phyloP scores from a whole-genome alignment of 2,797 vertebrate species.

The Chelonia mydas region DNA sequence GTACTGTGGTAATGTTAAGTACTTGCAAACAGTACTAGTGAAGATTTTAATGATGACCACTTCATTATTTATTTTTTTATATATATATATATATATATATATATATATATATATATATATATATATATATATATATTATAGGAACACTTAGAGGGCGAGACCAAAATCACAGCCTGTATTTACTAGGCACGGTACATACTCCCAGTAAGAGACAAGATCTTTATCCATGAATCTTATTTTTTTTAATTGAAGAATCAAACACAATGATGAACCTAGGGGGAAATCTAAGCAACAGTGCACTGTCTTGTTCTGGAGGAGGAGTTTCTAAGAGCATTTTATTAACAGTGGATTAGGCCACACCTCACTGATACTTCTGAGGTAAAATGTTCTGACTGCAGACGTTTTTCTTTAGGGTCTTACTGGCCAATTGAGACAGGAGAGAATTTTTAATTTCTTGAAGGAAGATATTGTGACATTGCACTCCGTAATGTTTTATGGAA shows the following conservation, averaged over 20 bases:
- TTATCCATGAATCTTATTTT: background rate
- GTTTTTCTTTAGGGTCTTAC: constrained; percentile 28
- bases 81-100: background rate
- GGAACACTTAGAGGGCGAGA: background rate
- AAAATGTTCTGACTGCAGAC: background rate
- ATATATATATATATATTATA: background rate
- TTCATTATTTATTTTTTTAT: background rate
- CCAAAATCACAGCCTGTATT: background rate
- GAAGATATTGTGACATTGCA: background rate
- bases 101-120: background rate
- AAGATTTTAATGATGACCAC: background rate
- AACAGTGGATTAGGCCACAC: background rate
- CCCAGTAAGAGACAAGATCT: background rate
- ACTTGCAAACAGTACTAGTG: background rate
- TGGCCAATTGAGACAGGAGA: constrained; percentile 7
- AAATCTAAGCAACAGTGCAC: background rate
- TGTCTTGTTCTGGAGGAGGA: background rate
- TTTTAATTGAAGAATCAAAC: background rate
- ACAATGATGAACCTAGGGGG: background rate
- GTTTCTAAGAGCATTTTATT: background rate
- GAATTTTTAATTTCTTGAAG: constrained; percentile 31
- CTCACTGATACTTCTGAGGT: background rate
- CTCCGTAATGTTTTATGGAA: too few species aligned
- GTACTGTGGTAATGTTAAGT: background rate
- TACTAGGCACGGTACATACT: background rate